A percentile compares a stretch with the other conserved stretches of the same genome.
Evolutionary conservation across 2,113 vertebrate genomes (phyloP).

Genomic region (rabbit (Oryctolagus cuniculus)): DNA sequence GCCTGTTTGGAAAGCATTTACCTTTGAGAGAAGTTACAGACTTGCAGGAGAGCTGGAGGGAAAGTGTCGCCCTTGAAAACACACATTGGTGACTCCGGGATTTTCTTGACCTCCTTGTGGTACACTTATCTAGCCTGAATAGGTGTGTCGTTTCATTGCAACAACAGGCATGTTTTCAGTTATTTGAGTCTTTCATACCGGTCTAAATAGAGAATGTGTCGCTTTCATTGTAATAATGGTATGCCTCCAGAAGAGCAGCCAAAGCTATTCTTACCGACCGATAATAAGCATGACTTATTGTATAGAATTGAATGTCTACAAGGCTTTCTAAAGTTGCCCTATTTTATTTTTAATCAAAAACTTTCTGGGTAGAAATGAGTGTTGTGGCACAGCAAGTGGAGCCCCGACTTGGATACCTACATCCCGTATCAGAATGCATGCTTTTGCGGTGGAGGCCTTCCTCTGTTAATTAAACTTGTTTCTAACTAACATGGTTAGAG

Average conservation of each 20-base stretch:
- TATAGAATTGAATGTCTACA: neutral
- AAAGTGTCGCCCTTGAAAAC: neutral
- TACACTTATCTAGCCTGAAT: constrained; percentile 15
- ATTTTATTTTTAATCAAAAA: constrained; percentile 33
- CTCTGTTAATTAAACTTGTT: too few relatives aligned
- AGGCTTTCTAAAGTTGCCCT: constrained; percentile 21
- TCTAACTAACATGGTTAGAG: too few relatives aligned
- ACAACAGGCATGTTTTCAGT: neutral
- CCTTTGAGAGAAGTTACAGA: neutral
- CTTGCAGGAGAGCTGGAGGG: neutral
- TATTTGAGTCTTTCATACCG: constrained; percentile 28
- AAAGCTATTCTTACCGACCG: neutral
- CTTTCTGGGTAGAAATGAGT: neutral
- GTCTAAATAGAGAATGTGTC: neutral
- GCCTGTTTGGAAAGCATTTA: neutral
- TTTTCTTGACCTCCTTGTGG: constrained; percentile 11
- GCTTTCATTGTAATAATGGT: neutral
- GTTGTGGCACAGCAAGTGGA: too few relatives aligned
- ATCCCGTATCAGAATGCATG: too few relatives aligned
- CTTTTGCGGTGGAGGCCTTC: too few relatives aligned
- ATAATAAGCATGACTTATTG: constrained; percentile 42
- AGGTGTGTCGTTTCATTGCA: neutral
- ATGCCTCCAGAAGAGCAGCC: constrained; percentile 32
- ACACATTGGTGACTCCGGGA: neutral
- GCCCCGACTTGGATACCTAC: too few relatives aligned